Conservation (phyloP, 2,113 vertebrate genomes). For the Apistogramma diplotaenia region DNA sequence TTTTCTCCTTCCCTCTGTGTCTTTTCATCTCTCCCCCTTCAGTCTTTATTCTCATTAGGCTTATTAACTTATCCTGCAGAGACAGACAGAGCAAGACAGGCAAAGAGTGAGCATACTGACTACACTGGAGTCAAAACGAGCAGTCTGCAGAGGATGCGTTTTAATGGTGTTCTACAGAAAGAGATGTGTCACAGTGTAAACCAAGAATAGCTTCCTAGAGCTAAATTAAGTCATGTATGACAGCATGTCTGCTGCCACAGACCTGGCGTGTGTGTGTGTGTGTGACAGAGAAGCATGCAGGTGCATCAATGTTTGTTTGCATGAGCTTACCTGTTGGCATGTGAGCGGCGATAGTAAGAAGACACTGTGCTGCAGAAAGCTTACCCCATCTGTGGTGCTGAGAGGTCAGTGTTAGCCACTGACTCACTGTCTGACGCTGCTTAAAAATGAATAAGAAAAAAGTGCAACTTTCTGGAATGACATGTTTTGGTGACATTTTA, state of each 20-base stretch:
- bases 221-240: slow-evolving; percentile 20
- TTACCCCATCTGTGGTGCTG: neutral
- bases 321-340: neutral
- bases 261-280: neutral
- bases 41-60: slow-evolving; percentile 62
- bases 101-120: slow-evolving; percentile 24
- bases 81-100: slow-evolving; percentile 27
- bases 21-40: slow-evolving; percentile 10
- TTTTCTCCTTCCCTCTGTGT: slow-evolving; percentile 22
- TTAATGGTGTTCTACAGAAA: neutral
- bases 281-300: neutral
- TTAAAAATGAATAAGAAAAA: slow-evolving; percentile 52
- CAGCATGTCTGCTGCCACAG: slow-evolving; percentile 26
- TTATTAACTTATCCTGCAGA: slow-evolving; percentile 66
- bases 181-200: neutral
- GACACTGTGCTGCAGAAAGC: slow-evolving; percentile 12
- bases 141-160: neutral
- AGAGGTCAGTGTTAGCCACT: slow-evolving; percentile 18
- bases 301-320: neutral
- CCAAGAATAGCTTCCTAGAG: slow-evolving; percentile 4
- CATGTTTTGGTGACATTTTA: neutral
- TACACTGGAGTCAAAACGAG: neutral
- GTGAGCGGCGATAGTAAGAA: slow-evolving; percentile 42
- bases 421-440: slow-evolving; percentile 40
- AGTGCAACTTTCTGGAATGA: neutral